Percentiles rank a stretch among this genome's conserved stretches.
Evolutionary conservation across 2,113 vertebrate species (phyloP).

Genomic region (Spea multiplicata): DNA sequence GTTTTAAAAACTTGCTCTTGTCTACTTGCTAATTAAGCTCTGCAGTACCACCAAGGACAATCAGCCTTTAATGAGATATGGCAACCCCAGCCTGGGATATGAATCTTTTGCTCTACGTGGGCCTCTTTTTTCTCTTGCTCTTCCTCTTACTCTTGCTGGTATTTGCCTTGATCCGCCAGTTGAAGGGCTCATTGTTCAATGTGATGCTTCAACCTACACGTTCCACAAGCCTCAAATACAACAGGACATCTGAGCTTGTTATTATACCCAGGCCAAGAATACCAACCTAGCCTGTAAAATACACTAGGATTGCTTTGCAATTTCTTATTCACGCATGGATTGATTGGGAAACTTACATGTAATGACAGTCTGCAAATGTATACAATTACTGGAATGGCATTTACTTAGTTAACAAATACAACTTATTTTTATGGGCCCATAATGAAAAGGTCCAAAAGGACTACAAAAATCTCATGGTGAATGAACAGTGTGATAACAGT

Average conservation of each 20-base stretch:
- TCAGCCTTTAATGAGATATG: not conserved
- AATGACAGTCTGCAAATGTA: no score
- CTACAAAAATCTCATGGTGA: no score
- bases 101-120: conserved; percentile 83
- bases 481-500: no score
- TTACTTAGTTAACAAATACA: no score
- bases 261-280: not conserved
- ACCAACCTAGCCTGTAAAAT: not conserved
- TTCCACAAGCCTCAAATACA: conserved; percentile 32
- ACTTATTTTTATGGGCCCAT: no score
- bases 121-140: conserved; percentile 74
- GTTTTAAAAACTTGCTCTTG: not conserved
- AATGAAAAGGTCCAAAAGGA: no score
- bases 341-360: no score
- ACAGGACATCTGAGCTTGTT: not conserved
- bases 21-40: not conserved
- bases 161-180: conserved; percentile 82
- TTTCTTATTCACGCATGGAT: no score
- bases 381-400: no score
- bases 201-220: conserved; percentile 60
- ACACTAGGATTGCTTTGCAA: not conserved
- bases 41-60: not conserved
- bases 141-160: conserved; percentile 79
- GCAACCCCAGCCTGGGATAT: conserved; percentile 75
- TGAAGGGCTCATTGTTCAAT: conserved; percentile 75